phyloP scores from a whole-genome alignment of 2,888 invertebrate species.

The Hyles lineata region DNA sequence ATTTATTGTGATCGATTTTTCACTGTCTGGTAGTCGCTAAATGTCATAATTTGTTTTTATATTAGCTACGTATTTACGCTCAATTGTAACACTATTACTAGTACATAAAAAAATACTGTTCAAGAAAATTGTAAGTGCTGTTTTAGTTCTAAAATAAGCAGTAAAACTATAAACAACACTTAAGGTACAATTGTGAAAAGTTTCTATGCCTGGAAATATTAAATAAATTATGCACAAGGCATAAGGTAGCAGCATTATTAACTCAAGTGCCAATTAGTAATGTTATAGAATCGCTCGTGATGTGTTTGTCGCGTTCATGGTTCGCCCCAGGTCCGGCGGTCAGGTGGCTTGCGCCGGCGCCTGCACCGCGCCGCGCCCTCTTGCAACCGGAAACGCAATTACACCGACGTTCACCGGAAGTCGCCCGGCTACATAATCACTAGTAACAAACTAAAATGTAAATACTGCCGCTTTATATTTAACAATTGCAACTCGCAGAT shows the following conservation, averaged over 20 bases:
- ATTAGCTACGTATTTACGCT: background rate
- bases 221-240: background rate
- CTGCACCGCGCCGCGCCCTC: constrained; percentile 22
- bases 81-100: too few relatives aligned
- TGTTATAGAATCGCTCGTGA: background rate
- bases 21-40: background rate
- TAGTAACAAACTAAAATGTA: constrained; percentile 35
- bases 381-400: constrained; percentile 42
- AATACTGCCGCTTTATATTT: constrained; percentile 35
- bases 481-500: background rate
- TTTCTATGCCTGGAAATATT: background rate
- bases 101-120: too few relatives aligned
- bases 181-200: background rate
- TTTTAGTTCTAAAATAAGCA: too few relatives aligned
- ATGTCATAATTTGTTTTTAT: background rate
- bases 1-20: background rate
- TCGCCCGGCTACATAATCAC: constrained; percentile 20
- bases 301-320: constrained; percentile 6
- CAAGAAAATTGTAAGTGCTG: too few relatives aligned
- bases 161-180: too few relatives aligned
- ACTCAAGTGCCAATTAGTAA: background rate
- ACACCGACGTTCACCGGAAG: constrained; percentile 42
- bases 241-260: constrained; percentile 6
- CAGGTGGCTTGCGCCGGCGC: constrained; percentile 38
- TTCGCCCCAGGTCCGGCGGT: constrained; percentile 3